Conservation (phyloP, 2,113 vertebrate species). For the Myiozetetes cayanensis region DNA sequence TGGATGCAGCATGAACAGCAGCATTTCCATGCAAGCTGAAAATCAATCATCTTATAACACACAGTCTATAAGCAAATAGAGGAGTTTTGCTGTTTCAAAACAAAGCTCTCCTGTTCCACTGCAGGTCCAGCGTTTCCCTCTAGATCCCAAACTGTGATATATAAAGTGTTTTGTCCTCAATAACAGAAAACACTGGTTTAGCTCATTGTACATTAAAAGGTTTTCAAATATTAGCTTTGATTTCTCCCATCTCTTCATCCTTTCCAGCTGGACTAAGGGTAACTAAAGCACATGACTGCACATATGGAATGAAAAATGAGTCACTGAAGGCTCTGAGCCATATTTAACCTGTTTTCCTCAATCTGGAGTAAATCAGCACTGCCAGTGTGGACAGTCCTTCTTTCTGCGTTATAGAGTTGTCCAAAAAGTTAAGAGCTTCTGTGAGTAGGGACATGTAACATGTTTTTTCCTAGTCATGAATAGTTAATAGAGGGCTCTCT, state of each 20-base stretch:
- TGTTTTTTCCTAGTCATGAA: neutral
- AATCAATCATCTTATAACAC: neutral
- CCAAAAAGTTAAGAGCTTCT: neutral
- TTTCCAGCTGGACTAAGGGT: neutral
- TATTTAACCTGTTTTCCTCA: neutral
- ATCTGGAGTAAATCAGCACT: neutral
- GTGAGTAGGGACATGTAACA: fast-evolving
- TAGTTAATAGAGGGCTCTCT: neutral
- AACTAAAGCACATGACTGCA: neutral
- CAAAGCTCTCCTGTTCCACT: neutral
- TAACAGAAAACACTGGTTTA: neutral
- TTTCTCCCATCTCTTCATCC: neutral
- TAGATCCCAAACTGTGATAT: neutral
- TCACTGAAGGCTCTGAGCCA: neutral
- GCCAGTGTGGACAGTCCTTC: neutral
- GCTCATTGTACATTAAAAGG: neutral
- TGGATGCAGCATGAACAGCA: neutral
- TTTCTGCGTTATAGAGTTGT: neutral
- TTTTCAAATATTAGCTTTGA: neutral
- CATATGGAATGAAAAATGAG: neutral
- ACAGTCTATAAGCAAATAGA: neutral
- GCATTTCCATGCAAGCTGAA: neutral
- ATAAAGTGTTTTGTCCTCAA: neutral
- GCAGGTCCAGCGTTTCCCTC: neutral
- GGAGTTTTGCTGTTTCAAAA: neutral